Base-by-base conservation (phyloP, 2,888 invertebrate genomes). In the Omphaloscelis lunosa region DNA sequence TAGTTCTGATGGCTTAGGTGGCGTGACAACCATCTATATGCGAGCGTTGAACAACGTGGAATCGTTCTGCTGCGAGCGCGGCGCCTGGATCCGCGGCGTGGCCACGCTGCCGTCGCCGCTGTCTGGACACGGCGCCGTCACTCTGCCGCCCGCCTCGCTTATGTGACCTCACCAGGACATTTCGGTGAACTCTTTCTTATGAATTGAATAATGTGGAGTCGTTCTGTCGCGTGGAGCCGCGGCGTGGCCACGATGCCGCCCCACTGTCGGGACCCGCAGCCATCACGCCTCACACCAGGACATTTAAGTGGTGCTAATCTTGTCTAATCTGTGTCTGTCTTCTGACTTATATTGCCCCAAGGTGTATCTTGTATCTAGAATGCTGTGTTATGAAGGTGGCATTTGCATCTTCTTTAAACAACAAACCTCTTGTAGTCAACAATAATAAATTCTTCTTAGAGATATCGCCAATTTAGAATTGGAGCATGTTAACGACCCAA, bases 31-130 rank as follows among this genome's bases (percentile, higher is more conserved):
- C 0, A 96, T 97, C 79, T 97, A 97, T 91, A 97, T 97, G 97
- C 96, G 97, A 65, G 97, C 98, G 0, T 92, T 98, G 34, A 97
- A 96, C 90, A 97, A 97, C 86, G 97, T 97, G 48, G 98, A 98
- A 91, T 97, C 97, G 65, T 98, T 97, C 88, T 98, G 97, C 90
- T 97, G 97, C 84, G 97, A 97, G 90, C 95, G 97, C 76, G 96
- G 93, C 8, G 96, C 97, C 17, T 97, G 97, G 97, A 97, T 97
- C 80, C 95, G 97, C 79, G 97, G 97, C 6, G 96, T 98, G 34
- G 96, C 97, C 3, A 94, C 97, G 8, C 93, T 98, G 48, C 98
- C 98, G 0, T 94, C 96, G n/a, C 97, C 97, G 0, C 93, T 98
- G 66, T 98, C 98, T 0, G 98, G 98, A 0, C 96, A 96, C 79